Percentiles rank a stretch among this genome's conserved stretches.
These are phyloP conservation scores for Eleutherodactylus coqui DNA, from an alignment of 2,797 vertebrate species.

Conservation along the genomic window DNA sequence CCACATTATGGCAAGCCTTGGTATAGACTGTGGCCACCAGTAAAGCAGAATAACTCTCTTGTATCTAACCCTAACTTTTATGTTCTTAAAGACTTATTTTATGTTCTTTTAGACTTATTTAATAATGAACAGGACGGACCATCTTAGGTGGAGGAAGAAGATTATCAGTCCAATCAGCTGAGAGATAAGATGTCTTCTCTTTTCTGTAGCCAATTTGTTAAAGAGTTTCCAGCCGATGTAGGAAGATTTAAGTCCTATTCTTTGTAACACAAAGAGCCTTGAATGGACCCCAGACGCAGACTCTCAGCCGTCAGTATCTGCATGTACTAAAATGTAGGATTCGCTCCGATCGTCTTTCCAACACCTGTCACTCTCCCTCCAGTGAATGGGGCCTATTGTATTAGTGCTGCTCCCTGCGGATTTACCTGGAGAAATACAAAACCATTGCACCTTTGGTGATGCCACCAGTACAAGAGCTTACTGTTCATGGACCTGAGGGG, in stretches of 20 bases:
- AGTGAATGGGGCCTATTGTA: slow-evolving; percentile 35
- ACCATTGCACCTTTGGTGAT: slow-evolving; percentile 51
- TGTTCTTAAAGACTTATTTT: too few relatives aligned
- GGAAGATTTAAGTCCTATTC: slow-evolving; percentile 27
- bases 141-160: background rate
- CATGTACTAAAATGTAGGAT: slow-evolving; percentile 42
- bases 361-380: slow-evolving; percentile 44
- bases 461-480: slow-evolving; percentile 38
- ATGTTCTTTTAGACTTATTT: background rate
- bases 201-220: slow-evolving; percentile 11
- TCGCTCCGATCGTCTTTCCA: slow-evolving; percentile 48
- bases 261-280: slow-evolving; percentile 10
- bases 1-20: background rate
- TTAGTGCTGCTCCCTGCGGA: background rate
- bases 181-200: slow-evolving; percentile 32
- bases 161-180: background rate
- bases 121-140: background rate
- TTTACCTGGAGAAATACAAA: slow-evolving; percentile 49
- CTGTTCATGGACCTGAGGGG: slow-evolving; percentile 4
- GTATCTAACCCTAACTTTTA: too few relatives aligned
- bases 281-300: slow-evolving; percentile 29
- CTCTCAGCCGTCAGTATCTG: slow-evolving; percentile 13
- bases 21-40: background rate
- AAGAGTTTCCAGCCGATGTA: background rate
- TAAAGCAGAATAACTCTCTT: background rate